Evolutionary conservation across 2,113 vertebrate genomes (phyloP), one percentile per base, ranked within the genome.

Genomic region (Cynocephalus volans): DNA sequence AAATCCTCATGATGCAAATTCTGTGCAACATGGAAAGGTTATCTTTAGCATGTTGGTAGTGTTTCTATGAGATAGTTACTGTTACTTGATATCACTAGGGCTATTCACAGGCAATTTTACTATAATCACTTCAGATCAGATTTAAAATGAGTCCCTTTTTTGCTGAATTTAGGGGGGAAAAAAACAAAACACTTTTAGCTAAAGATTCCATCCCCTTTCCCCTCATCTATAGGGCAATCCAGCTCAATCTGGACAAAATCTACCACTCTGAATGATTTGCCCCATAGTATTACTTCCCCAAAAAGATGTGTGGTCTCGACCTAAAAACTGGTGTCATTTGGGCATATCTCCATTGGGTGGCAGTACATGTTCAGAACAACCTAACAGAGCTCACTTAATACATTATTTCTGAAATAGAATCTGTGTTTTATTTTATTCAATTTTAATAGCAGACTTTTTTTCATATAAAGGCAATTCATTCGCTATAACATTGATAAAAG

Each of bases 311-410:
- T 4, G 28, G 23, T 19, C 62, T 88, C 52, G 28, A 50, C 50
- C 50, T 48, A 2, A 96, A 76, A 75, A 28, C 3, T 26, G 1
- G 3, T 98, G 98, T 95, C 95, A 96, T 98, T 98, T 93, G 90
- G 60, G 54, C 93, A 28, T n/a, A 33, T 41, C 6, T 83, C 99
- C 99, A 97, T 97, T 88, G 98, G 98, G 98, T 98, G 98, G 99
- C 98, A 98, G 98, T 98, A 92, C 81, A 82, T 0, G 85, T 96
- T 97, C 98, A 97, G 98, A 97, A 76, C 98, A 98, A 84, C 24
- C 52, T 1, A 70, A 52, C 11, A 7, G 1, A 18, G n/a, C n/a
- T 52, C n/a, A 31, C 24, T 56, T 19, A 70, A 26, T 12, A 14
- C 33, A 36, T 5, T 64, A 28, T 17, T 93, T 95, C 67, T 48